These are phyloP conservation scores for Sinella curviseta DNA, from an alignment of 1,140 invertebrate genomes.

Conservation along the genomic window DNA sequence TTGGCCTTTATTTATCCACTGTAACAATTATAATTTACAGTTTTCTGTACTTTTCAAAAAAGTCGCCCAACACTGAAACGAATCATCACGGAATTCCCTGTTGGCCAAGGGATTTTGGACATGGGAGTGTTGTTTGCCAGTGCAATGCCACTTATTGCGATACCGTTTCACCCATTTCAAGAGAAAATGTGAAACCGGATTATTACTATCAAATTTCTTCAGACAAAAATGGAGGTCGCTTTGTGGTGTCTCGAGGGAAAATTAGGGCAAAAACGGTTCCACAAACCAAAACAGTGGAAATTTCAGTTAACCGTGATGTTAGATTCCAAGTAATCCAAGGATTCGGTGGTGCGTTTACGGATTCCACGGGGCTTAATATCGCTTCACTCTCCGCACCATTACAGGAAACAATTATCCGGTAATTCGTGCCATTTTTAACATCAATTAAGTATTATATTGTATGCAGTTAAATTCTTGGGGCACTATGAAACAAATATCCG, in stretches of 20 bases:
- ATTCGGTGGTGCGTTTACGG: conserved; percentile 64
- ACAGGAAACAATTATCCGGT: conserved; percentile 61
- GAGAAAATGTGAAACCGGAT: neutral
- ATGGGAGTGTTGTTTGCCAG: conserved; percentile 70
- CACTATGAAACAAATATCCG: neutral
- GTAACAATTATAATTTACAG: too few species aligned
- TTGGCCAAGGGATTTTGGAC: conserved; percentile 53
- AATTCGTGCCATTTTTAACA: too few species aligned
- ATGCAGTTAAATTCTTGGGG: neutral
- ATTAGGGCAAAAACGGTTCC: neutral
- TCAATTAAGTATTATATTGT: too few species aligned
- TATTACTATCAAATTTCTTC: neutral
- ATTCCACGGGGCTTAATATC: conserved; percentile 61
- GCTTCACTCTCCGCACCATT: conserved; percentile 52
- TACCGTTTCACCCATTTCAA: conserved; percentile 55
- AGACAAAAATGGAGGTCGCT: neutral
- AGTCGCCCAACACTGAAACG: too few species aligned
- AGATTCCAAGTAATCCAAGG: conserved; percentile 57
- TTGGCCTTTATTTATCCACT: too few species aligned
- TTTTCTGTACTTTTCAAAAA: too few species aligned
- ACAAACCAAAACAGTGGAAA: neutral
- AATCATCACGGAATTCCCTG: conserved; percentile 52
- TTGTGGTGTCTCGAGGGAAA: neutral
- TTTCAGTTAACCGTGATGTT: neutral
- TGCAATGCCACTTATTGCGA: conserved; percentile 83